Conservation (phyloP, 2,797 vertebrate genomes). For the Karalla daura region DNA sequence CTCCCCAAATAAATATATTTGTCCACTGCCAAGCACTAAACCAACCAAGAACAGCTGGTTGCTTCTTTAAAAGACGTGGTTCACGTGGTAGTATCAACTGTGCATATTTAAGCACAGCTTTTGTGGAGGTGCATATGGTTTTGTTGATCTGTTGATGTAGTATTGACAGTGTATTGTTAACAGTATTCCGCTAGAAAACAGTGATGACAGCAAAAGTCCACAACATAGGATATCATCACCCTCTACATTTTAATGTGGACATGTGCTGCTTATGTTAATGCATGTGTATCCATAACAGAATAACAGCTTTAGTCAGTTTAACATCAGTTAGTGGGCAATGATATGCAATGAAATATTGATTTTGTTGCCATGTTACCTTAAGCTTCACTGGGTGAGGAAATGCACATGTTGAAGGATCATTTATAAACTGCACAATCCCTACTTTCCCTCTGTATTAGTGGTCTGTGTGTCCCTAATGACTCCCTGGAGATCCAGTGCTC, state of each 20-base stretch:
- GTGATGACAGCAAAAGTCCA: not conserved
- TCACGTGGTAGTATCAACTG: constrained; percentile 15
- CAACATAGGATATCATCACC: not conserved
- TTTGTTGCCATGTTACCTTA: constrained; percentile 39
- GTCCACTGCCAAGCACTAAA: not conserved
- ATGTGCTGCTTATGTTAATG: not conserved
- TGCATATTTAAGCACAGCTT: constrained; percentile 11
- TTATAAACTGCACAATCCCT: constrained; percentile 37
- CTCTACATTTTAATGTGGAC: not conserved
- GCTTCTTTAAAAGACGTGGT: constrained; percentile 2
- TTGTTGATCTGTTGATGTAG: constrained; percentile 1
- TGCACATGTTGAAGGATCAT: constrained; percentile 23
- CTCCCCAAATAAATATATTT: constrained; percentile 13
- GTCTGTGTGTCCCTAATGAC: constrained; percentile 58
- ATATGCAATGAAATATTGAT: constrained; percentile 1
- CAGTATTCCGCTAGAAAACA: not conserved
- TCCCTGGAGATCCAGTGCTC: constrained; percentile 51
- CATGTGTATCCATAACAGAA: not conserved
- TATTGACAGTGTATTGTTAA: not conserved
- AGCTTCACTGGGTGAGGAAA: constrained; percentile 29
- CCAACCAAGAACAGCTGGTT: constrained; percentile 2
- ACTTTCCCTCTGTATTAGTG: constrained; percentile 62
- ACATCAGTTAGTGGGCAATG: constrained; percentile 13
- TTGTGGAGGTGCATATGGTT: constrained; percentile 9
- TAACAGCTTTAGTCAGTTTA: constrained; percentile 22